These are phyloP conservation scores for Musca domestica DNA, from an alignment of 1,140 invertebrate genomes.

Conservation along the genomic window DNA sequence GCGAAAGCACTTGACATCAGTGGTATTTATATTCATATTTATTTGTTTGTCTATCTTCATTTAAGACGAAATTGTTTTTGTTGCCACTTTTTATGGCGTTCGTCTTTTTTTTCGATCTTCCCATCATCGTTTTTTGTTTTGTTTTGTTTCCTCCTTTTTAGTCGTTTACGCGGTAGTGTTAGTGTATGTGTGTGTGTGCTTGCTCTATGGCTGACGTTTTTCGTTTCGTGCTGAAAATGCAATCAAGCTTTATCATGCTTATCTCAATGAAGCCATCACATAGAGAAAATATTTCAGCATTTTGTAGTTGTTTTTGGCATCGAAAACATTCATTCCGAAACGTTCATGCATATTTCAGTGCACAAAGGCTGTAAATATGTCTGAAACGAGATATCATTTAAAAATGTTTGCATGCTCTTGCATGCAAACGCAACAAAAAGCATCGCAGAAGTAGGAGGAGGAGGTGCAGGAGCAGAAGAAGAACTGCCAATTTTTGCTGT, in stretches of 20 bases:
- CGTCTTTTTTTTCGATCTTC: neutral
- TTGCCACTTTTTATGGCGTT: too few relatives aligned
- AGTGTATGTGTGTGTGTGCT: too few relatives aligned
- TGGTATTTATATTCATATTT: constrained; percentile 13
- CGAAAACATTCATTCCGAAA: constrained; percentile 8
- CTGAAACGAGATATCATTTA: constrained; percentile 9
- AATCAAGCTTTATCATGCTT: constrained; percentile 18
- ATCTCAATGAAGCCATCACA: constrained; percentile 18
- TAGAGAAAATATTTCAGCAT: constrained; percentile 9
- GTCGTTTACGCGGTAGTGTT: neutral
- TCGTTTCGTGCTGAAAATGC: constrained; percentile 6
- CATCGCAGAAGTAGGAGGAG: neutral
- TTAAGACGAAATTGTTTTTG: constrained; percentile 14
- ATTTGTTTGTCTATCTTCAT: constrained; percentile 20
- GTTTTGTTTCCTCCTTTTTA: neutral
- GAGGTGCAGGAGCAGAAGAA: neutral
- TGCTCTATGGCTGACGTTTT: too few relatives aligned
- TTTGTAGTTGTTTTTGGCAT: neutral
- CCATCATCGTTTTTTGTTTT: neutral
- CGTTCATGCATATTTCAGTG: constrained; percentile 18
- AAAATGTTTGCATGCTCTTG: neutral
- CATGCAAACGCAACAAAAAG: neutral
- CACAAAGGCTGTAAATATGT: constrained; percentile 15
- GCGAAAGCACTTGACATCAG: constrained; percentile 8
- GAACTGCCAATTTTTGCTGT: neutral